Percentiles rank a stretch among this genome's conserved stretches.
These are phyloP conservation scores for Aphidius gifuensis DNA, from an alignment of 1,140 invertebrate genomes.

Conservation along the genomic window DNA sequence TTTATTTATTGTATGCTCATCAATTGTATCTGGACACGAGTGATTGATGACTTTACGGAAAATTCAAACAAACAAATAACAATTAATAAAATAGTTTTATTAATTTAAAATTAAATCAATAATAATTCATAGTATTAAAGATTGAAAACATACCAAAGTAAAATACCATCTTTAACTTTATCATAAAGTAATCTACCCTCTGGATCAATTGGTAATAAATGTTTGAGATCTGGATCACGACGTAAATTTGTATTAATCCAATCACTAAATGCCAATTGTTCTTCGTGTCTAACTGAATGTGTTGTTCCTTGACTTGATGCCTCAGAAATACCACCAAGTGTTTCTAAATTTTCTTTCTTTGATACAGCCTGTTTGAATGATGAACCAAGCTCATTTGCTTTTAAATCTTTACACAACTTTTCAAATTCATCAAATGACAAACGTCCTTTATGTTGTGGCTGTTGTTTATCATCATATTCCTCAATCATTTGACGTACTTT, in stretches of 20 bases:
- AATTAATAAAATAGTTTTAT: constrained; percentile 13
- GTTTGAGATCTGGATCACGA: constrained; percentile 83
- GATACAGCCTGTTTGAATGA: constrained; percentile 91
- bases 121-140: background rate
- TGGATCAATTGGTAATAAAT: constrained; percentile 85
- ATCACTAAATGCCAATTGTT: constrained; percentile 96
- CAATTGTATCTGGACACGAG: constrained; percentile 97
- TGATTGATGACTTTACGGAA: constrained; percentile 97
- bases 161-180: constrained; percentile 93
- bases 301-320: constrained; percentile 93
- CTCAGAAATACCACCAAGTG: constrained; percentile 89
- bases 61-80: constrained; percentile 21
- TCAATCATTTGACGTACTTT: constrained; percentile 88
- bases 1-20: constrained; percentile 97
- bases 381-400: constrained; percentile 83
- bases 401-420: constrained; percentile 83
- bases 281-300: constrained; percentile 90
- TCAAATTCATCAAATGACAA: constrained; percentile 85
- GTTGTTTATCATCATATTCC: constrained; percentile 75
- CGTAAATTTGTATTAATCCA: constrained; percentile 96
- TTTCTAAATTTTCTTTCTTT: constrained; percentile 90
- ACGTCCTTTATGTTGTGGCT: constrained; percentile 68
- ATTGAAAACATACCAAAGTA: constrained; percentile 77
- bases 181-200: constrained; percentile 89
- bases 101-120: constrained; percentile 10